Evolutionary conservation across 1,140 invertebrate species (phyloP), one percentile per base, ranked within the genome.

Genomic region (Schlechtendalia chinensis): DNA sequence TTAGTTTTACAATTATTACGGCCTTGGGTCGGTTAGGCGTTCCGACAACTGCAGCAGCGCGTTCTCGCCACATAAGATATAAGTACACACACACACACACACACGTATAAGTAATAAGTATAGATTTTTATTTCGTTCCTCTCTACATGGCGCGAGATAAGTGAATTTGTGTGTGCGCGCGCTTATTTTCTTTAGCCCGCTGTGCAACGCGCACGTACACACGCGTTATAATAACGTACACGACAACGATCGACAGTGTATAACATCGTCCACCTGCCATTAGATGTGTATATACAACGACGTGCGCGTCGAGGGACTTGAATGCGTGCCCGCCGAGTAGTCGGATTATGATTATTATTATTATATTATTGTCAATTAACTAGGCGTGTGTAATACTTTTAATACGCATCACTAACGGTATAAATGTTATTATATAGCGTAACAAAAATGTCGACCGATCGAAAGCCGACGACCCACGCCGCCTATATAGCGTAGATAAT

Each of bases 1-100:
- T 71, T 71, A 71, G 50, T 72, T 72, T 72, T 72, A 72, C 47
- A 72, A 56, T 39, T n/a, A n/a, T n/a, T 54, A 19, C 54, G 54
- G 72, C 71, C 71, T 77, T 39, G 54, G 22, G 19, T 77, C 29
- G 72, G 53, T 58, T 14, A n/a, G 45, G 27, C 4, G 10, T 75
- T 56, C 14, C 16, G 45, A 71, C 47, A 29, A 54, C 69, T 16
- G 10, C 24, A 19, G 69, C 19, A 14, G 4, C 22, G 19, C 14
- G 39, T 47, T 47, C 67, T 22, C 16, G 22, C 29, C 50, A n/a
- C 29, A 54, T 50, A 50, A n/a, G 1, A 39, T 8, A 8, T 39
- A 8, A 8, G 32, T 39, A 39, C 8, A 39, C 32, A 39, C 32
- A 39, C 32, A 39, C 32, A 39, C 32, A 39, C 32, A 39, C 32